Percentiles rank a stretch among this genome's conserved stretches.
Conservation (phyloP, 2,888 invertebrate species). For the Mythimna vitellina region DNA sequence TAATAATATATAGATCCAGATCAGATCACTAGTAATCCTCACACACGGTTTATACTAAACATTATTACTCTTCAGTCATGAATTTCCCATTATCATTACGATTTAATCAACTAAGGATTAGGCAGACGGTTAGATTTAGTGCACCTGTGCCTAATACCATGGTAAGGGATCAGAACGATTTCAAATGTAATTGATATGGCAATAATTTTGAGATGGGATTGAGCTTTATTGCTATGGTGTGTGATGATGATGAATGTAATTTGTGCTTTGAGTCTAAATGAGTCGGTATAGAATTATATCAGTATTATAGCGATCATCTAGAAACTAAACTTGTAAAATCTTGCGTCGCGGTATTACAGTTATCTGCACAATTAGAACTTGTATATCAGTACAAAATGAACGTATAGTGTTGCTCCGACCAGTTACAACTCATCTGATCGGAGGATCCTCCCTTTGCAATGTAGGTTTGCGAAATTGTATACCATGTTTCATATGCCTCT, state of each 20-base stretch:
- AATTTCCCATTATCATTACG: conserved; percentile 31
- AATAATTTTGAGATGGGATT: conserved; percentile 1
- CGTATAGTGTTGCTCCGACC: too few relatives aligned
- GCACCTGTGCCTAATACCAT: conserved; percentile 39
- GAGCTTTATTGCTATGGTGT: background rate
- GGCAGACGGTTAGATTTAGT: conserved; percentile 28
- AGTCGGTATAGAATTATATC: too few relatives aligned
- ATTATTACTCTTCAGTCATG: conserved; percentile 33
- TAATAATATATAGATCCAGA: background rate
- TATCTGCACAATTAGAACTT: too few relatives aligned
- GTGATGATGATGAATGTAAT: conserved; percentile 1
- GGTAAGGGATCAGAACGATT: conserved; percentile 20
- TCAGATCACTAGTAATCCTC: background rate
- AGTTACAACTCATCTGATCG: too few relatives aligned
- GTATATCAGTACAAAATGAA: too few relatives aligned
- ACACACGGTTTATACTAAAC: conserved; percentile 6
- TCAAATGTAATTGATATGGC: conserved; percentile 40
- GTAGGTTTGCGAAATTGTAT: too few relatives aligned
- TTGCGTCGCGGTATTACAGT: too few relatives aligned
- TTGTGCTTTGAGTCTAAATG: background rate
- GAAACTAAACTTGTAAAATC: too few relatives aligned
- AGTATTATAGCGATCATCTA: too few relatives aligned
- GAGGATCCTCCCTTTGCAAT: too few relatives aligned
- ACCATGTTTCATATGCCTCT: too few relatives aligned
- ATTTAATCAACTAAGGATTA: conserved; percentile 48